A percentile compares a stretch with the other conserved stretches of the same genome.
These are phyloP conservation scores for Rhipidura dahli DNA, from an alignment of 2,113 vertebrate species.

Conservation along the genomic window DNA sequence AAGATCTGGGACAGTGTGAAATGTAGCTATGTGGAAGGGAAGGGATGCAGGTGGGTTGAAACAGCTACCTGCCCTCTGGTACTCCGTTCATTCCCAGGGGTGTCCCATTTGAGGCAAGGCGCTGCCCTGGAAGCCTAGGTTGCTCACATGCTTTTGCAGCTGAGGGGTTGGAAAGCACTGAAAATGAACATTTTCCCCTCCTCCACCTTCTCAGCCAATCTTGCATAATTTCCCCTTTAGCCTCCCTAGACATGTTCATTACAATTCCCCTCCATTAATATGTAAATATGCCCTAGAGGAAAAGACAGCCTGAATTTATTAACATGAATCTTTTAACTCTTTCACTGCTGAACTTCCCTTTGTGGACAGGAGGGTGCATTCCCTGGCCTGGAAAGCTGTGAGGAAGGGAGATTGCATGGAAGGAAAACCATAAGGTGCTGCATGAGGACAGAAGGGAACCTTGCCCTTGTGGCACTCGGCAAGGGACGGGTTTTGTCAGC, in stretches of 20 bases:
- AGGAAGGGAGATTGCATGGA: not conserved
- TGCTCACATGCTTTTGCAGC: not conserved
- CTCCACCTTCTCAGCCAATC: constrained; percentile 15
- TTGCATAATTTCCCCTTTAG: constrained; percentile 45
- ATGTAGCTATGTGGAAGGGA: not conserved
- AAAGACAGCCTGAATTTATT: constrained; percentile 43
- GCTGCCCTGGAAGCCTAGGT: not conserved
- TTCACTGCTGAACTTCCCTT: not conserved
- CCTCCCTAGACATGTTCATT: constrained; percentile 42
- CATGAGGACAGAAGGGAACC: not conserved
- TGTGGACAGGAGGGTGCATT: not conserved
- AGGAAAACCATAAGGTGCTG: rapidly evolving
- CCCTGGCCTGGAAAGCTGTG: not conserved
- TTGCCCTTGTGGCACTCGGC: rapidly evolving
- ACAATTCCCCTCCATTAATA: constrained; percentile 47
- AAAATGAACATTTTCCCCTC: not conserved
- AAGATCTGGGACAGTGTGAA: not conserved
- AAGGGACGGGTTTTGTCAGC: not conserved
- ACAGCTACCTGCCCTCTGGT: not conserved
- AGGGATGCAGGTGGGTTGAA: not conserved
- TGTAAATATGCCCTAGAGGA: constrained; percentile 48
- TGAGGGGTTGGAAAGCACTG: not conserved
- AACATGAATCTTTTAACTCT: constrained; percentile 34
- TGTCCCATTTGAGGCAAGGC: not conserved
- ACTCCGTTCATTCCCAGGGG: not conserved